These are phyloP conservation scores for Lepidurus arcticus DNA, from an alignment of 1,140 invertebrate genomes.

Conservation along the genomic window DNA sequence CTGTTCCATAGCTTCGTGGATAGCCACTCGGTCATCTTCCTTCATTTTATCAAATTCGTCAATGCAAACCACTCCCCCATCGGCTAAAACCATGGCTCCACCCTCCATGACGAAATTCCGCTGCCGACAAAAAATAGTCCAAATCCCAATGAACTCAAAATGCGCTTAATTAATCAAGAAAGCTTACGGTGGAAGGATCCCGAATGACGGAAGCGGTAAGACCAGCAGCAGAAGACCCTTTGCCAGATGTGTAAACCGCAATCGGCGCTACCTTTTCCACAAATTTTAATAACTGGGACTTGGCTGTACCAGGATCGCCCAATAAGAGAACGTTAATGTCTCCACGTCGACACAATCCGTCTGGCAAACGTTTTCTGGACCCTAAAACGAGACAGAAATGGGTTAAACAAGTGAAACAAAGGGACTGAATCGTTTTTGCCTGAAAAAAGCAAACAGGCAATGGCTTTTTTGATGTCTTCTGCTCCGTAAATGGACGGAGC, in stretches of 20 bases:
- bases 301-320: constrained; percentile 98
- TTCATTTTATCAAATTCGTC: constrained; percentile 99
- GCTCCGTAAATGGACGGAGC: constrained; percentile 97
- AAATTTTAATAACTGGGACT: constrained; percentile 96
- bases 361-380: constrained; percentile 81
- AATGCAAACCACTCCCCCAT: constrained; percentile 98
- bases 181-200: constrained; percentile 78
- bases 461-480: constrained; percentile 93
- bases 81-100: constrained; percentile 98
- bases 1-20: constrained; percentile 99
- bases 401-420: not conserved
- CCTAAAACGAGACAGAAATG: constrained; percentile 43
- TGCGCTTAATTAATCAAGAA: constrained; percentile 27
- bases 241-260: constrained; percentile 96
- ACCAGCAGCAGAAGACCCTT: constrained; percentile 97
- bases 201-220: constrained; percentile 94
- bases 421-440: constrained; percentile 47
- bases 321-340: constrained; percentile 95
- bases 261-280: constrained; percentile 94
- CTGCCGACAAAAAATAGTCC: constrained; percentile 51
- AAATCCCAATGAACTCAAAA: constrained; percentile 23
- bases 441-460: constrained; percentile 92
- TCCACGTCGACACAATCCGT: constrained; percentile 88
- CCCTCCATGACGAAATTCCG: constrained; percentile 99
- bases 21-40: constrained; percentile 97